Evolutionary conservation across 2,797 vertebrate species (phyloP), one percentile per base, ranked within the genome.

Genomic region (Ptychadena robeensis): DNA sequence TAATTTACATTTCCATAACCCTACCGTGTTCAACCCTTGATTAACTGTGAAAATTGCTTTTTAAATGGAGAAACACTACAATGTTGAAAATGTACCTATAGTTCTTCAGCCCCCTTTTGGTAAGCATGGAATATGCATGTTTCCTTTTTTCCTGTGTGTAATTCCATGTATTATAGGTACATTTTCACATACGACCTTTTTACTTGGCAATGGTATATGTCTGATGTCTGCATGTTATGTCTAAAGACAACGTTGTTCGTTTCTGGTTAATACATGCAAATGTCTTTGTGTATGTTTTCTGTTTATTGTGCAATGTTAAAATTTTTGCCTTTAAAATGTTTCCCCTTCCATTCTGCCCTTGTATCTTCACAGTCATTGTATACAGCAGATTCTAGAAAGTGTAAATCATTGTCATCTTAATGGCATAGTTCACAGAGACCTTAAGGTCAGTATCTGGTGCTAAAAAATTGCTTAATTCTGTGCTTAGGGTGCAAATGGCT

Each of bases 371-470:
- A 96, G 96, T 96, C 96, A 98, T 94, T 98, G 96, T 96, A 98
- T 97, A 95, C 97, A 98, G 94, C 96, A 98, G 95, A 97, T 97
- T 96, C 95, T 98, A 96, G 96, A 98, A 95, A 97, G 96, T 96
- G 96, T 98, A 95, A 97, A 96, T 96, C 96, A 97, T 93, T 98
- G 96, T 94, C 96, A 98, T 91, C 91, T 96, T 92, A 96, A 96
- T 95, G 96, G 95, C 95, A 97, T 97, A 96, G 96, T 97, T 90
- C 96, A 98, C 96, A 98, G 96, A 94, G 96, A 98, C 94, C 94
- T 98, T 91, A 97, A 98, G 96, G 97, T 98, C 95, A 96, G 97
- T 97, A 96, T 93, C 88, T 93, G 92, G 87, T 91, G 91, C 91
- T 90, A 82, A 86, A 88, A 85, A 85, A 85, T 88, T 89, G 87